phyloP scores from a whole-genome alignment of 1,140 invertebrate species.

The Helicoverpa zea region DNA sequence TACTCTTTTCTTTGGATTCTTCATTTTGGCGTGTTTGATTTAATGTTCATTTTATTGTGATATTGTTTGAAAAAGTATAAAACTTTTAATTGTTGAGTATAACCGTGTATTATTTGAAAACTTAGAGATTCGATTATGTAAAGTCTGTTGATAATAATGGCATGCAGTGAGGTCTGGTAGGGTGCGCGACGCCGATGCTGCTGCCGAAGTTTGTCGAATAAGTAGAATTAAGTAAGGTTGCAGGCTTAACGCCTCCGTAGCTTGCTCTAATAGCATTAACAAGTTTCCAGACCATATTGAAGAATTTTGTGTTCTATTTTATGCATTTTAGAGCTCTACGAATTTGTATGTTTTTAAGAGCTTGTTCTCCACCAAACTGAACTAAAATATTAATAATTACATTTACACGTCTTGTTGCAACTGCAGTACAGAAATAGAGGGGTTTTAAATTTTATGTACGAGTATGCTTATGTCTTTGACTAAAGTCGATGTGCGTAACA shows the following conservation, averaged over 20 bases:
- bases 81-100: constrained; percentile 32
- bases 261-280: constrained; percentile 84
- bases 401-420: not conserved
- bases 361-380: not conserved
- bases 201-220: constrained; percentile 75
- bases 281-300: constrained; percentile 85
- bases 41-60: constrained; percentile 46
- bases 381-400: not conserved
- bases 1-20: constrained; percentile 54
- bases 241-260: constrained; percentile 80
- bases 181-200: constrained; percentile 37
- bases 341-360: not conserved
- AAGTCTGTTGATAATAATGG: constrained; percentile 10
- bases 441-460: too few relatives aligned
- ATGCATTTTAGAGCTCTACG: constrained; percentile 49
- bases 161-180: constrained; percentile 54
- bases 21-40: constrained; percentile 52
- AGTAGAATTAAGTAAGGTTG: constrained; percentile 85
- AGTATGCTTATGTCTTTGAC: too few relatives aligned
- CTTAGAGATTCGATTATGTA: not conserved
- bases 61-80: constrained; percentile 39
- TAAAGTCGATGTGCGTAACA: too few relatives aligned
- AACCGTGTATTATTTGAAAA: constrained; percentile 14
- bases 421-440: too few relatives aligned
- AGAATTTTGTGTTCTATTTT: constrained; percentile 64